Evolutionary conservation across 2,888 invertebrate genomes (phyloP).

Genomic region (Aspidapion aeneum): DNA sequence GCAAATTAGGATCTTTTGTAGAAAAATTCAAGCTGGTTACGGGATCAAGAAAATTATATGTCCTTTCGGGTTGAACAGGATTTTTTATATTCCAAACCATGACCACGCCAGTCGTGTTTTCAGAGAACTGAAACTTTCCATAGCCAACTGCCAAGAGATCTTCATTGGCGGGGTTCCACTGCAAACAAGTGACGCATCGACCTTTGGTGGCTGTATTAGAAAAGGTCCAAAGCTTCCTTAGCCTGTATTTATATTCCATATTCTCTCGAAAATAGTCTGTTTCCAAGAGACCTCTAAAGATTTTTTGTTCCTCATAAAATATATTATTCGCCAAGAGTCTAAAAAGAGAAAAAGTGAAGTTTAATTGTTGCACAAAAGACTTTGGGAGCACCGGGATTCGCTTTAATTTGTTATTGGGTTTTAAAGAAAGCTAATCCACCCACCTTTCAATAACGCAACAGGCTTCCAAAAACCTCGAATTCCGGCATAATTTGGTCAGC

Average conservation of each 20-base stretch:
- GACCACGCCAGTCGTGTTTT: slow-evolving; percentile 59
- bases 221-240: slow-evolving; percentile 67
- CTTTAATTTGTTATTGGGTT: too few relatives aligned
- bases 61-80: slow-evolving; percentile 70
- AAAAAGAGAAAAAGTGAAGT: too few relatives aligned
- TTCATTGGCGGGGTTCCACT: slow-evolving; percentile 64
- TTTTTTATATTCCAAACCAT: slow-evolving; percentile 81
- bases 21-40: slow-evolving; percentile 72
- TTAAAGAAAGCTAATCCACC: too few relatives aligned
- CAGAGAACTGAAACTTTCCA: slow-evolving; percentile 61
- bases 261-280: slow-evolving; percentile 59
- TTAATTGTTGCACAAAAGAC: too few relatives aligned
- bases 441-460: slow-evolving; percentile 58
- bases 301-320: slow-evolving; percentile 64
- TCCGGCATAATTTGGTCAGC: slow-evolving; percentile 40
- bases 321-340: slow-evolving; percentile 67
- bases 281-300: slow-evolving; percentile 61
- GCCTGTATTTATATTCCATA: slow-evolving; percentile 62
- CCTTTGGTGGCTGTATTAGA: slow-evolving; percentile 50
- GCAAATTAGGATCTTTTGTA: slow-evolving; percentile 61
- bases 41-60: slow-evolving; percentile 59
- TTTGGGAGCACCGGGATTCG: too few relatives aligned
- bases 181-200: slow-evolving; percentile 59
- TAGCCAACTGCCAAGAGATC: slow-evolving; percentile 75
- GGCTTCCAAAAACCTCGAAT: slow-evolving; percentile 56